phyloP scores from a whole-genome alignment of 2,113 vertebrate genomes.

The Lagenorhynchus albirostris region DNA sequence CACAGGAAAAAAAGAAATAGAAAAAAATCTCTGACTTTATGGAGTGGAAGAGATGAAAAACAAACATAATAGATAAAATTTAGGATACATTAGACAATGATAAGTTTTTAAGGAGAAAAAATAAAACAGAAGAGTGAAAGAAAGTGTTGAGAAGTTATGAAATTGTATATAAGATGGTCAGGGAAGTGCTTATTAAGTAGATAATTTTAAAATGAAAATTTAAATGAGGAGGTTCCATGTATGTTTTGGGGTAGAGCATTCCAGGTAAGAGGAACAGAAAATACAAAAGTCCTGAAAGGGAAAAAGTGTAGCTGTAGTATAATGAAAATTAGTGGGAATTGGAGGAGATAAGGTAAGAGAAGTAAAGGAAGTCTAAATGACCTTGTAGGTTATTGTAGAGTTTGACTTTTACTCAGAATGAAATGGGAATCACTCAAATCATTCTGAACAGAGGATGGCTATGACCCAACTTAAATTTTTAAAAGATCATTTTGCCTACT shows the following conservation, averaged over 20 bases:
- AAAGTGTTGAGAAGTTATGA: not conserved
- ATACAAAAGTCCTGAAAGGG: not conserved
- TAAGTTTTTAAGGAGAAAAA: not conserved
- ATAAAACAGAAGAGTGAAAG: not conserved
- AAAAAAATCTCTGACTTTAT: too few species aligned
- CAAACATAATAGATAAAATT: not conserved
- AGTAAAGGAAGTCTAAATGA: not conserved
- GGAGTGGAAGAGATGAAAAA: too few species aligned
- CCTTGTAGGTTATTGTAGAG: not conserved
- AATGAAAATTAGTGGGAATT: not conserved
- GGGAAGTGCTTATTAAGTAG: not conserved
- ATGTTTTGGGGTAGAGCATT: not conserved
- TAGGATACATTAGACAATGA: not conserved
- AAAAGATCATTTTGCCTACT: not conserved
- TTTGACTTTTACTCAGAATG: not conserved
- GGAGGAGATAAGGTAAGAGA: not conserved
- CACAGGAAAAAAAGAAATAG: too few species aligned
- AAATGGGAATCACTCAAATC: not conserved
- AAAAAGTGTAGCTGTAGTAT: not conserved
- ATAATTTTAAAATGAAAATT: not conserved
- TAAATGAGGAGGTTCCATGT: not conserved
- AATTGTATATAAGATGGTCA: not conserved
- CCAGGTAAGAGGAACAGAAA: not conserved
- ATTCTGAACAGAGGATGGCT: not conserved
- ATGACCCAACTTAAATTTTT: not conserved